Conservation (phyloP, 2,888 invertebrate genomes). For the Coecobrya sp. region DNA sequence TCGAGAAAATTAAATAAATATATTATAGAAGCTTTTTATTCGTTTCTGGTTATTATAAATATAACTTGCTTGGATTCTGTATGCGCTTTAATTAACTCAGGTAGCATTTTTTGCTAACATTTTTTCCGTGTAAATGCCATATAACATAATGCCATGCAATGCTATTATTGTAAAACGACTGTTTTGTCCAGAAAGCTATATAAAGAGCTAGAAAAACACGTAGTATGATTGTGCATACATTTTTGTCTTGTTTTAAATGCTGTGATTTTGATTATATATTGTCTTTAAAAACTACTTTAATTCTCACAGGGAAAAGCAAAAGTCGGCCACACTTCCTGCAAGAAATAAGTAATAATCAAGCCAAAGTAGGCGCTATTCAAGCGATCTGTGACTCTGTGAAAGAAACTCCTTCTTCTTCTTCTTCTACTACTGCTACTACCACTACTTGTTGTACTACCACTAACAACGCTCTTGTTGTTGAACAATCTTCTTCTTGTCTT, state of each 20-base stretch:
- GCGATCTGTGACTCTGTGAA: constrained; percentile 78
- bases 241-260: not conserved
- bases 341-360: constrained; percentile 83
- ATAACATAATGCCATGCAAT: not conserved
- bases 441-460: not conserved
- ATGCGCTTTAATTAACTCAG: constrained; percentile 68
- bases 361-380: constrained; percentile 52
- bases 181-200: not conserved
- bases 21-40: constrained; percentile 31
- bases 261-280: constrained; percentile 51
- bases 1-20: constrained; percentile 53
- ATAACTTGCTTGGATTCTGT: constrained; percentile 61
- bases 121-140: not conserved
- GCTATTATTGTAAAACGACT: not conserved
- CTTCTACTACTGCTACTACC: constrained; percentile 8
- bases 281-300: constrained; percentile 39
- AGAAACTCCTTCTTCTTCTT: constrained; percentile 50
- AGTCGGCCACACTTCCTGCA: constrained; percentile 86
- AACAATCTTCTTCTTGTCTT: constrained; percentile 52
- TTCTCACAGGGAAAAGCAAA: constrained; percentile 86
- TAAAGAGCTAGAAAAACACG: not conserved
- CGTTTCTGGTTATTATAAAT: constrained; percentile 28
- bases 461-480: constrained; percentile 48
- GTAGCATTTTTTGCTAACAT: constrained; percentile 43
- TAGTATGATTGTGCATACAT: not conserved